A percentile compares a stretch with the other conserved stretches of the same genome.
Evolutionary conservation across 2,113 vertebrate genomes (phyloP).

Genomic region (Nesogale talazaci): DNA sequence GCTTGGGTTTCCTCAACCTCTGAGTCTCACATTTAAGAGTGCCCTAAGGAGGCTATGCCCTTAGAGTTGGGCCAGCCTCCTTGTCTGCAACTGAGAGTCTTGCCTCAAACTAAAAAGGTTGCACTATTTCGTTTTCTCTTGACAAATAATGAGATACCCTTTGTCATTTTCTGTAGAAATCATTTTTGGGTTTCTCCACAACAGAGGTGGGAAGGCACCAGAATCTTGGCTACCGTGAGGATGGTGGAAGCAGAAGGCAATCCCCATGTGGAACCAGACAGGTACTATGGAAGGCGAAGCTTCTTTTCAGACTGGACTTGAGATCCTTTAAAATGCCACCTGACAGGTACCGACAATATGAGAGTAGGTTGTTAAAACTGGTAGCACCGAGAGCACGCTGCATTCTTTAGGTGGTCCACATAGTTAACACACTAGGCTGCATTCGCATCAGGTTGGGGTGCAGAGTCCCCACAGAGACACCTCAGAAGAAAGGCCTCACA

Average conservation of each 20-base stretch:
- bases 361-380: rapidly evolving
- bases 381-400: no score
- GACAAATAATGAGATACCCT: no score
- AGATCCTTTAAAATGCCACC: not conserved
- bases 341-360: not conserved
- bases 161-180: no score
- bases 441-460: not conserved
- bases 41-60: no score
- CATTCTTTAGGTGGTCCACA: not conserved
- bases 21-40: not conserved
- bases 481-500: not conserved
- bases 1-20: not conserved
- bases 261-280: not conserved
- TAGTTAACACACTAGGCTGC: not conserved
- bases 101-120: not conserved
- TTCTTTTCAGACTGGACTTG: no score
- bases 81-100: not conserved
- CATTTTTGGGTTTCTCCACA: not conserved
- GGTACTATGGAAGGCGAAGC: rapidly evolving
- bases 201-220: not conserved
- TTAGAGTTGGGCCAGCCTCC: rapidly evolving
- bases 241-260: no score
- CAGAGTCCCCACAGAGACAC: not conserved
- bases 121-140: no score
- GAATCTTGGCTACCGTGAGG: not conserved